Evolutionary conservation across 2,888 invertebrate species (phyloP).

Genomic region (Drosophila austrosaltans): DNA sequence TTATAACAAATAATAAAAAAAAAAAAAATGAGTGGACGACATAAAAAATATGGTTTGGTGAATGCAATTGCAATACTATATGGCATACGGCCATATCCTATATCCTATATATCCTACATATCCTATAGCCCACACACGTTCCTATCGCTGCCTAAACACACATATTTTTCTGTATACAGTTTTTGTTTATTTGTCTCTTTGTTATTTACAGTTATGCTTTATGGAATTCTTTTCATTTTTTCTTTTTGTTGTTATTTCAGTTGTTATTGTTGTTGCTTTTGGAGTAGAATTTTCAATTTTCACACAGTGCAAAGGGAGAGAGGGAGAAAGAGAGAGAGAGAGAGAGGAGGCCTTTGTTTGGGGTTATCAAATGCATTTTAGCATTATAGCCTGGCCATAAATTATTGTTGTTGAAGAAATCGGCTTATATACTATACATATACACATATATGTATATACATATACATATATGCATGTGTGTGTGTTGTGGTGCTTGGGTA

Average conservation of each 20-base stretch:
- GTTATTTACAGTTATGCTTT: conserved; percentile 69
- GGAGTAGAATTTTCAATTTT: conserved; percentile 61
- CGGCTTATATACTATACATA: conserved; percentile 56
- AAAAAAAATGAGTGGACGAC: not conserved
- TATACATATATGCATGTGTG: conserved; percentile 3
- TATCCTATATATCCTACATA: not conserved
- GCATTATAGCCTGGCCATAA: conserved; percentile 69
- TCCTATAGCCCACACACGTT: conserved; percentile 17
- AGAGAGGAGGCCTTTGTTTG: conserved; percentile 48
- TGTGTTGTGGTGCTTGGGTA: not conserved
- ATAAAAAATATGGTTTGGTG: conserved; percentile 22
- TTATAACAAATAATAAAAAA: conserved; percentile 3
- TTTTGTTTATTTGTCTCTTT: conserved; percentile 52
- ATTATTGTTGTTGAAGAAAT: conserved; percentile 69
- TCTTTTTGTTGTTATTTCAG: conserved; percentile 31
- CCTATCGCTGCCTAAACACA: conserved; percentile 66
- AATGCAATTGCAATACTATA: conserved; percentile 10
- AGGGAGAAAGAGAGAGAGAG: not conserved
- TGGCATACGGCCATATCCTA: not conserved
- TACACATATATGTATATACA: not conserved
- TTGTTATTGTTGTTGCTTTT: not conserved
- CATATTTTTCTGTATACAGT: conserved; percentile 39
- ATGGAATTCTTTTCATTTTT: conserved; percentile 57
- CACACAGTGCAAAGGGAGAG: conserved; percentile 39
- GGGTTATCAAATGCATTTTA: conserved; percentile 74